phyloP scores from a whole-genome alignment of 2,888 invertebrate genomes.

The Chaetoderma sp. region DNA sequence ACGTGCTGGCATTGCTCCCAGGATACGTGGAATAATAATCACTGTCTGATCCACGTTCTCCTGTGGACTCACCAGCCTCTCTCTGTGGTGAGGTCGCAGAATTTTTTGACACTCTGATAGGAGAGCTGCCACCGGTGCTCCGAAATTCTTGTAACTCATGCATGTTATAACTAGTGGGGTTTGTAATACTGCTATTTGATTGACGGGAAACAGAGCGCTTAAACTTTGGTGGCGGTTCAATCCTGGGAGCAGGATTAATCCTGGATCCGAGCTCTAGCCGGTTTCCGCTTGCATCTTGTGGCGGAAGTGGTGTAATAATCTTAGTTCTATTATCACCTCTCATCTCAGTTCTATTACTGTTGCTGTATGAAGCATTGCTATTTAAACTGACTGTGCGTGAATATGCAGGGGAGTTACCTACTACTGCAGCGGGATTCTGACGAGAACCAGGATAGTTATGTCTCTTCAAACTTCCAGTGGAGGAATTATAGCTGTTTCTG shows the following conservation, averaged over 20 bases:
- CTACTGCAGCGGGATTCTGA: too few species aligned
- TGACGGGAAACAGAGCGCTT: conserved; percentile 10
- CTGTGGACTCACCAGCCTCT: conserved; percentile 34
- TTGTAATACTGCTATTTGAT: neutral
- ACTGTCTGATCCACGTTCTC: conserved; percentile 44
- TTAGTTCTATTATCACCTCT: conserved; percentile 31
- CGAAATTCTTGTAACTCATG: conserved; percentile 41
- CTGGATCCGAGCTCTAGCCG: conserved; percentile 42
- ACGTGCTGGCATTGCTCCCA: conserved; percentile 38
- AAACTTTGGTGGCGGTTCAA: conserved; percentile 58
- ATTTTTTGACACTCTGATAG: too few species aligned
- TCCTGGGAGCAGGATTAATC: conserved; percentile 41
- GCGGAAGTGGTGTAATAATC: conserved; percentile 40
- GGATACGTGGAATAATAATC: conserved; percentile 54
- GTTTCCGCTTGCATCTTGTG: conserved; percentile 42
- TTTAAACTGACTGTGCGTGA: too few species aligned
- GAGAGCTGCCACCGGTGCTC: conserved; percentile 20
- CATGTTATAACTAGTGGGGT: too few species aligned
- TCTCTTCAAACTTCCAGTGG: too few species aligned
- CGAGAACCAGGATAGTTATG: too few species aligned
- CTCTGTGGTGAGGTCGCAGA: conserved; percentile 9
- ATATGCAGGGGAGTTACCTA: too few species aligned
- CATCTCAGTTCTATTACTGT: conserved; percentile 14
- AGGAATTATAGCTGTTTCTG: too few species aligned
- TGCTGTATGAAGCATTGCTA: neutral